These are phyloP conservation scores for Schizothorax lantsangensis DNA, from an alignment of 2,797 vertebrate species.

Conservation along the genomic window DNA sequence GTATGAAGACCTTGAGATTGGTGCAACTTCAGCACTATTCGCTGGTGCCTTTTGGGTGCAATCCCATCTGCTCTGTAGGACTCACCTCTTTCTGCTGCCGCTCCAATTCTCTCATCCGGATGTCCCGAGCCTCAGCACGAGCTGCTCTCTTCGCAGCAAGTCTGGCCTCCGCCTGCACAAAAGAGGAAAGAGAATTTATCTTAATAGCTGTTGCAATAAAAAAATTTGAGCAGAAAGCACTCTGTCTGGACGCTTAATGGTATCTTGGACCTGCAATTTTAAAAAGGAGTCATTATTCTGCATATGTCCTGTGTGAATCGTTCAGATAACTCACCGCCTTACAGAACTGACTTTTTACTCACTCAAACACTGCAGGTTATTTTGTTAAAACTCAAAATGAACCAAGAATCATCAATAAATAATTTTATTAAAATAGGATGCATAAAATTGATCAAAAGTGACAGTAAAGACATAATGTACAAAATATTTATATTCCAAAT, in stretches of 20 bases:
- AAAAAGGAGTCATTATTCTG: background rate
- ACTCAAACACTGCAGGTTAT: background rate
- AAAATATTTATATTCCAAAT: background rate
- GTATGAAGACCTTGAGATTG: background rate
- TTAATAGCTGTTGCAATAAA: background rate
- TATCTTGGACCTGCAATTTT: background rate
- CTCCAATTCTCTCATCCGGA: slow-evolving; percentile 96
- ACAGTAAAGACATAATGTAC: background rate
- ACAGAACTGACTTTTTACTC: background rate
- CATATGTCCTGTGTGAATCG: background rate
- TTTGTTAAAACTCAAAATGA: background rate
- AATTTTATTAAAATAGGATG: background rate
- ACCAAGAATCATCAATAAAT: background rate
- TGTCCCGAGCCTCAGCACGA: slow-evolving; percentile 96
- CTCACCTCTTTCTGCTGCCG: slow-evolving; percentile 95
- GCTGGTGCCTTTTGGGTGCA: background rate
- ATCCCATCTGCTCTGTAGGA: background rate
- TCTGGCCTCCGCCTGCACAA: slow-evolving; percentile 91
- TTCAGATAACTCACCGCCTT: background rate
- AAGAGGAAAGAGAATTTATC: slow-evolving; percentile 63
- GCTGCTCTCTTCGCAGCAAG: slow-evolving; percentile 96
- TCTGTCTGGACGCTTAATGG: background rate
- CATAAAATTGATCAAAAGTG: background rate
- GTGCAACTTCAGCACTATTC: background rate
- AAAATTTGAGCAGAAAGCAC: background rate